These are phyloP conservation scores for Rhinoraja longicauda DNA, from an alignment of 2,797 vertebrate species.

Conservation along the genomic window DNA sequence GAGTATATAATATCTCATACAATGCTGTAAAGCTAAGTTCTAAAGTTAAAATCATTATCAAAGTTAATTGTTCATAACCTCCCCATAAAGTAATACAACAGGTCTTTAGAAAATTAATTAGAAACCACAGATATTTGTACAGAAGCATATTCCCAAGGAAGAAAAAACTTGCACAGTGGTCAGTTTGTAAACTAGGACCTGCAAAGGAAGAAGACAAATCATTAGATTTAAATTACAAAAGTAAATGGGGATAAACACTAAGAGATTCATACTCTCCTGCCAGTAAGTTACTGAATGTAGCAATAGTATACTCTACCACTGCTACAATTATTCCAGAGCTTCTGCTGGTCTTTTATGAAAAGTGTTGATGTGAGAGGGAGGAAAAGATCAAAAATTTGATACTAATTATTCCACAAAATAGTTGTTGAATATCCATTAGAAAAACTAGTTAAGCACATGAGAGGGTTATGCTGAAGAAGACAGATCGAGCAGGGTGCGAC, in stretches of 20 bases:
- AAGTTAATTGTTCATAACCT: neutral
- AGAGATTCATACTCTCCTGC: neutral
- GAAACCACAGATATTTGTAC: conserved; percentile 27
- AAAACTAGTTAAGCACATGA: no score
- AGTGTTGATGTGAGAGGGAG: neutral
- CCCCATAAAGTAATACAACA: neutral
- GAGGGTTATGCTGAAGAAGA: no score
- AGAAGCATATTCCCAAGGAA: conserved; percentile 22
- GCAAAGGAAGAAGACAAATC: neutral
- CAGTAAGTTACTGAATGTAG: neutral
- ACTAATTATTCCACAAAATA: no score
- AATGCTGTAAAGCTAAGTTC: neutral
- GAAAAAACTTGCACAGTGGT: conserved; percentile 11
- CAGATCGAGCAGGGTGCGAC: no score
- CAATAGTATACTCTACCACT: neutral
- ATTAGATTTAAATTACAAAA: neutral
- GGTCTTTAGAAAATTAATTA: neutral
- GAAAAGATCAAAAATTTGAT: no score
- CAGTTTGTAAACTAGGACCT: conserved; percentile 27
- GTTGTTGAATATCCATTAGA: no score
- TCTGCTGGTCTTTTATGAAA: neutral
- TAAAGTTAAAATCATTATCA: neutral
- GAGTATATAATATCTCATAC: neutral
- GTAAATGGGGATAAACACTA: neutral
- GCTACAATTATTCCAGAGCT: neutral